Base-by-base conservation (phyloP, 2,797 vertebrate genomes). In the Adrianichthys oophorus region DNA sequence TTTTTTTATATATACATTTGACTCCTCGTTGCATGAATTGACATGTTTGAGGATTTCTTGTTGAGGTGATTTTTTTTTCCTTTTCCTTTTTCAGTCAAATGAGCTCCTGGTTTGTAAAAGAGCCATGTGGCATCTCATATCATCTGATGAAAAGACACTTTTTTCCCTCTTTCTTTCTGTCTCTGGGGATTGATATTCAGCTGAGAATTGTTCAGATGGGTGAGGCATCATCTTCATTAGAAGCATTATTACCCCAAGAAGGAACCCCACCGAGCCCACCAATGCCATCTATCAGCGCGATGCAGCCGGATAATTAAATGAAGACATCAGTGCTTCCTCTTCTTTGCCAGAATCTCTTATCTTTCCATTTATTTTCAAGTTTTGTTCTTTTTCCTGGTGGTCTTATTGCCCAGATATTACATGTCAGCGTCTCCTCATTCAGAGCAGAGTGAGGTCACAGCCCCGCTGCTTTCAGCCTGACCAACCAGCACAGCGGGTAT, bases 71-170 rank as follows among this genome's bases (percentile, higher is more conserved):
- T 69, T 54, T 43, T 8, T 70, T 66, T 68, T 72, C 32, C 59
- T 65, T 51, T 18, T 56, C 23, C 71, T 74, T 78, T 78, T 66
- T 57, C 75, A 62, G 66, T 74, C 5, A 6, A 29, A 29, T 29
- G 26, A 29, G 26, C 26, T 29, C 67, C 65, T 59, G 75, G 69
- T 66, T 67, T 73, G 68, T 7, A 47, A 68, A 76, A 75, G 49
- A 74, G 59, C 41, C 46, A 62, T 65, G 70, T 76, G 74, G 74
- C 68, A 74, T 61, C 75, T 71, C 79, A 80, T 78, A 77, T 79
- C 65, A 72, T 52, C 65, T 65, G 62, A 57, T 70, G 72, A 72
- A 81, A 71, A 63, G 52, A 56, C 4, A 68, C 75, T 56, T 18
- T 64, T 64, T 53, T 57, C 52, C 62, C 65, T 83, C 70, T 15